These are phyloP conservation scores for Xiphias gladius DNA, from an alignment of 2,113 vertebrate genomes.

Conservation along the genomic window DNA sequence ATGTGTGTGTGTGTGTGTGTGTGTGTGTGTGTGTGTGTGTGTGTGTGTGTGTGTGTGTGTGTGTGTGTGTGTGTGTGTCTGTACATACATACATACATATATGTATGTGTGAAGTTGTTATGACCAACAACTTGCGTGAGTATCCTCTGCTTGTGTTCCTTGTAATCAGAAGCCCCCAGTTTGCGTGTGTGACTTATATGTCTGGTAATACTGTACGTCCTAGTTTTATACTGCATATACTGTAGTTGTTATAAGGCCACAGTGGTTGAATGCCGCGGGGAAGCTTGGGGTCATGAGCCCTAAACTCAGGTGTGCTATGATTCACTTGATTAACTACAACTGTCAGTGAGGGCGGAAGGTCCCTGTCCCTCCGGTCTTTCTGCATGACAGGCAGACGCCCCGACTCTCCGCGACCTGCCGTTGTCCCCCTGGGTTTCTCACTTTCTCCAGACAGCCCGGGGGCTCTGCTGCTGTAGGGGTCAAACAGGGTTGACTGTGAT, in stretches of 20 bases:
- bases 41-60: not conserved
- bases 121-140: conserved; percentile 21
- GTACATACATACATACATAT: not conserved
- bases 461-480: conserved; percentile 48
- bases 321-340: conserved; percentile 74
- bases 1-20: conserved; percentile 10
- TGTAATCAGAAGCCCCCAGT: conserved; percentile 17
- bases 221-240: not conserved
- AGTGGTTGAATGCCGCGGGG: conserved; percentile 34
- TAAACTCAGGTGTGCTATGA: conserved; percentile 73
- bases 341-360: conserved; percentile 66
- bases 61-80: not conserved
- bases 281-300: conserved; percentile 43
- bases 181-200: not conserved
- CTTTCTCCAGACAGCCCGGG: conserved; percentile 64
- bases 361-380: conserved; percentile 48
- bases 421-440: conserved; percentile 52
- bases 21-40: not conserved
- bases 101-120: not conserved
- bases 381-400: conserved; percentile 61
- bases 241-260: conserved; percentile 32
- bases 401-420: conserved; percentile 36
- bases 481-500: conserved; percentile 44
- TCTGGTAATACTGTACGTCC: not conserved
- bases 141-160: conserved; percentile 13